Conservation (phyloP, 2,113 vertebrate genomes). For the Crocuta crocuta region DNA sequence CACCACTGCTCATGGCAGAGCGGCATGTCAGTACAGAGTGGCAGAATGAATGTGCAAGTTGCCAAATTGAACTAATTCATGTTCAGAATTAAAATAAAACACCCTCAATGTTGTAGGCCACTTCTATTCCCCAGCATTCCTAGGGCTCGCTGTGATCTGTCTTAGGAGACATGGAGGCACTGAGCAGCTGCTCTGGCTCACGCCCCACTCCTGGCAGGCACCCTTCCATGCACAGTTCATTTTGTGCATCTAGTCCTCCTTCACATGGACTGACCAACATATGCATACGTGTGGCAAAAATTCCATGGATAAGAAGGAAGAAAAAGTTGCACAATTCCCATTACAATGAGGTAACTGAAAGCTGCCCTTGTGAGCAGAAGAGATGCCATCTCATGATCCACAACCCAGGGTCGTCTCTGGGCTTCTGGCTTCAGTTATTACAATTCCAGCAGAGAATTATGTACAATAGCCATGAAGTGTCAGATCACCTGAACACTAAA, state of each 20-base stretch:
- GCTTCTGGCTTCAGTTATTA: neutral
- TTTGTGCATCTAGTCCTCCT: neutral
- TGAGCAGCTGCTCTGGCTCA: conserved; percentile 53
- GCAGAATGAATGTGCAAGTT: conserved; percentile 71
- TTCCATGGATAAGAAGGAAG: neutral
- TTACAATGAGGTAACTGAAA: conserved; percentile 33
- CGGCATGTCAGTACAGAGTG: conserved; percentile 68
- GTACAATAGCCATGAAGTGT: neutral
- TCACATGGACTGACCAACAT: neutral
- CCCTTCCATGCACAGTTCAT: neutral
- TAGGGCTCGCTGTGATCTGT: conserved; percentile 60
- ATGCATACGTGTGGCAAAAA: neutral
- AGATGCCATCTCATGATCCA: neutral
- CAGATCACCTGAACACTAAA: neutral
- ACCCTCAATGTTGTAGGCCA: conserved; percentile 73
- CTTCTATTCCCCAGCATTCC: conserved; percentile 69
- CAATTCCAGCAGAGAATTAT: neutral
- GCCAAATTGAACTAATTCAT: conserved; percentile 80
- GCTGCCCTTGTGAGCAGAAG: neutral
- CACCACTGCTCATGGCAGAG: conserved; percentile 62
- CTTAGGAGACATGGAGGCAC: conserved; percentile 22
- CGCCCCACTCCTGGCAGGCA: neutral
- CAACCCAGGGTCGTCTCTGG: neutral
- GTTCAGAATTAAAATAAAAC: conserved; percentile 82
- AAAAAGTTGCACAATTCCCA: neutral